Conservation (phyloP, 2,888 invertebrate genomes). For the Drosophila limbata region DNA sequence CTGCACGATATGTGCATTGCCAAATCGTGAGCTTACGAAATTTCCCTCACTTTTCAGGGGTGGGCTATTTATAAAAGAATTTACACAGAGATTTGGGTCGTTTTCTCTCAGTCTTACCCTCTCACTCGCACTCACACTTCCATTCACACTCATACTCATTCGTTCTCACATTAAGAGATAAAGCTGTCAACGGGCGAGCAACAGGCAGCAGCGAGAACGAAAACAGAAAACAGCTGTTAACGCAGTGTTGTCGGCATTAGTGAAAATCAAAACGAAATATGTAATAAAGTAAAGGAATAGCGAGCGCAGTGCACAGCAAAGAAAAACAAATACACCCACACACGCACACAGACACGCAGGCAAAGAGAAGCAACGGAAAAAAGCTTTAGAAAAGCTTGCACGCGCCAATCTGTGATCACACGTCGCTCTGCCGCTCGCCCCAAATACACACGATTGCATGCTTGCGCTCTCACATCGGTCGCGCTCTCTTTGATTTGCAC, state of each 20-base stretch:
- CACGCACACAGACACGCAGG: constrained; percentile 1
- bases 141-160: not conserved
- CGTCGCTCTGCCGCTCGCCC: constrained; percentile 29
- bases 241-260: constrained; percentile 23
- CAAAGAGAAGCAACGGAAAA: constrained; percentile 26
- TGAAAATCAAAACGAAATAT: constrained; percentile 30
- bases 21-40: constrained; percentile 72
- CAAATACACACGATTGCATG: constrained; percentile 4
- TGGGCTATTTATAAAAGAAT: constrained; percentile 56
- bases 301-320: constrained; percentile 41
- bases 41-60: constrained; percentile 55
- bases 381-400: constrained; percentile 64
- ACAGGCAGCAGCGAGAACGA: constrained; percentile 51
- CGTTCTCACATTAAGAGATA: constrained; percentile 10
- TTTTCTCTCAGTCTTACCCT: constrained; percentile 1
- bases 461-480: constrained; percentile 9
- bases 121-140: not conserved
- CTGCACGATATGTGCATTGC: constrained; percentile 30
- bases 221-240: constrained; percentile 77
- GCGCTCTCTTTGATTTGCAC: not conserved
- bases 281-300: constrained; percentile 18
- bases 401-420: constrained; percentile 68
- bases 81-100: constrained; percentile 57
- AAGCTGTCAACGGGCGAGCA: constrained; percentile 43
- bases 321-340: constrained; percentile 23